Evolutionary conservation across 2,888 invertebrate species (phyloP), one percentile per base, ranked within the genome.

Genomic region (Orthonychiurus folsomi): DNA sequence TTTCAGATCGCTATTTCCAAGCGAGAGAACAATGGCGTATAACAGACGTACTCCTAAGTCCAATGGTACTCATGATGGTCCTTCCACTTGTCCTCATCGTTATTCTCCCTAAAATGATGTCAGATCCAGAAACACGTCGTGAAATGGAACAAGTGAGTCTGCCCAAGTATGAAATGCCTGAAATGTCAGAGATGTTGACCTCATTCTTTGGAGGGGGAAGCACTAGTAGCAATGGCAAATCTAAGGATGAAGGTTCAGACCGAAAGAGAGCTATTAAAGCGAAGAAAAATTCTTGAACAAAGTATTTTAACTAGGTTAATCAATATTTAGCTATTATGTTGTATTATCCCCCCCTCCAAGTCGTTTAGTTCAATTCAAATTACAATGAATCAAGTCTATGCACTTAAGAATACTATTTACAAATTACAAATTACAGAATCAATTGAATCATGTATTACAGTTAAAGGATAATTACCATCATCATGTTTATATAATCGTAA

Each of bases 41-140:
- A 15, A 95, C 95, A 0, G 97, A 99, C 80, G 90, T 73, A 52
- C 59, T 69, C 59, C 73, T 76, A 26, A 71, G 73, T 57, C 74
- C 75, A 3, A 75, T 85, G 85, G 82, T 96, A 3, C 82, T 97
- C 66, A 96, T 96, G 90, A 97, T 96, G 95, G 85, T 96, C 24
- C 77, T 96, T 68, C 96, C 96, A 0, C 79, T 96, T 28, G 76
- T 95, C 2, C 80, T 96, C 3, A 88, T 97, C 73, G 88, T 95
- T 85, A 82, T 96, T 66, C 78, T 96, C 74, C 95, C 96, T 0
- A 95, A 94, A 78, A 86, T 96, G 84, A 90, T 97, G 87, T 95
- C 93, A 75, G 97, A 97, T 79, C 95, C 96, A 2, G 95, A 97
- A 77, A 90, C 96, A 1, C 91, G 94, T 76, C 69, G 82, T 79